Conservation (phyloP, 2,113 vertebrate species). For the Saccopteryx leptura region DNA sequence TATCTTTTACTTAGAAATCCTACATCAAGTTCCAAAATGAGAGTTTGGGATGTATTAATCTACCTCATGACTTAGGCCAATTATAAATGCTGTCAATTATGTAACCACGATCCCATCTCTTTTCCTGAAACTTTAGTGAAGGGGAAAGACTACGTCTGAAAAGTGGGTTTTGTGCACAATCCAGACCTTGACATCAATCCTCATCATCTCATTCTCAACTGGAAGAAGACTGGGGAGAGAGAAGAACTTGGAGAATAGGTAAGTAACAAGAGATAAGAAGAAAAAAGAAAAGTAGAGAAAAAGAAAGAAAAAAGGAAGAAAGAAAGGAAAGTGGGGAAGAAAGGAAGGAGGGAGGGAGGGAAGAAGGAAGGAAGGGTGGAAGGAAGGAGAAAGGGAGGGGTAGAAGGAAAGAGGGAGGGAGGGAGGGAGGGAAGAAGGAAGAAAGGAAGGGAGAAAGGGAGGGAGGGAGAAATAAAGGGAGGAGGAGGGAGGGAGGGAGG, state of each 20-base stretch:
- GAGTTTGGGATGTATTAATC: background rate
- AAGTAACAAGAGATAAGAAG: background rate
- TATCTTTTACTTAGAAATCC: constrained; percentile 38
- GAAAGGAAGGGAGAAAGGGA: background rate
- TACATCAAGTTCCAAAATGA: background rate
- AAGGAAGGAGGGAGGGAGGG: too few species aligned
- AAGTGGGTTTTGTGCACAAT: background rate
- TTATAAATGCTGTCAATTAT: background rate
- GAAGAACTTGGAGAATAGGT: background rate
- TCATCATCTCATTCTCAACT: background rate
- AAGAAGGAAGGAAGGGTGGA: rapidly evolving
- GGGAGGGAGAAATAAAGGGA: background rate
- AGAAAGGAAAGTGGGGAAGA: rapidly evolving
- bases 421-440: background rate
- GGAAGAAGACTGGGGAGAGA: background rate
- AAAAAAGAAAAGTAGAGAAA: background rate
- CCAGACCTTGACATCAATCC: background rate
- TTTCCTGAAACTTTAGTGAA: background rate
- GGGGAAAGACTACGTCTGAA: background rate
- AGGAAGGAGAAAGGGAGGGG: rapidly evolving
- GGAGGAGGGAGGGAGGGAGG: too few species aligned
- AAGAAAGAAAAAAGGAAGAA: background rate
- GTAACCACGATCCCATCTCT: background rate
- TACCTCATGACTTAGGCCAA: background rate
- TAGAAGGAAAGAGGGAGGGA: background rate